Base-by-base conservation (phyloP, 2,797 vertebrate genomes). In the Pogonophryne albipinna region DNA sequence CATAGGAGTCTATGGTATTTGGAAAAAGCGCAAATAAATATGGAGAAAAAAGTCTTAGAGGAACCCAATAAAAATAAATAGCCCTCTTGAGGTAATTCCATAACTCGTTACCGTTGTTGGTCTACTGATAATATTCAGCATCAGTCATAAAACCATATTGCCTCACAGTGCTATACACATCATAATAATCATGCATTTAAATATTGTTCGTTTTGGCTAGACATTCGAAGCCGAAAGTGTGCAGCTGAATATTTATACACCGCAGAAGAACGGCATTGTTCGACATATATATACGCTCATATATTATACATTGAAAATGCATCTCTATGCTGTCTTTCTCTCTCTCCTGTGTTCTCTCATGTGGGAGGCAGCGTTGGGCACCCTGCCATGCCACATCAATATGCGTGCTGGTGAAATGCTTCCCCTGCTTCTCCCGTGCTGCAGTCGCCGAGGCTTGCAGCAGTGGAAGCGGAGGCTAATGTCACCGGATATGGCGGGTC, bases 361-460 rank as follows among this genome's bases (percentile, higher is more conserved):
- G 94, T 93, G 89, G 93, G 93, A 94, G 92, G 92, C 82, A 92
- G 90, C 78, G 87, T 90, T 92, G 94, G 94, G 94, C 94, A 91
- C 80, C 57, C 61, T 88, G 94, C 94, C 94, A 95, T 87, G 90
- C 87, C 89, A 90, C 94, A 95, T 94, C 92, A 93, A 93, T 94
- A 94, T 92, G 91, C 88, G 76, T 75, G 73, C 89, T 81, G 83
- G 85, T 89, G 86, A 94, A 93, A 93, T 56, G 78, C 85, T 93
- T 91, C 85, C 85, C 80, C 89, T 78, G 66, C 78, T 83, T 80
- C 69, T 80, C 78, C 84, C 51, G 50, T 66, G 77, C 69, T 74
- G 74, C 80, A 85, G 45, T 74, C 41, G 47, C 63, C 4, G 53
- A 76, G 66, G 85, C 86, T 90, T 67, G 78, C 71, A 87, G 85